Base-by-base conservation (phyloP, 2,797 vertebrate genomes). In the Astyanax mexicanus region DNA sequence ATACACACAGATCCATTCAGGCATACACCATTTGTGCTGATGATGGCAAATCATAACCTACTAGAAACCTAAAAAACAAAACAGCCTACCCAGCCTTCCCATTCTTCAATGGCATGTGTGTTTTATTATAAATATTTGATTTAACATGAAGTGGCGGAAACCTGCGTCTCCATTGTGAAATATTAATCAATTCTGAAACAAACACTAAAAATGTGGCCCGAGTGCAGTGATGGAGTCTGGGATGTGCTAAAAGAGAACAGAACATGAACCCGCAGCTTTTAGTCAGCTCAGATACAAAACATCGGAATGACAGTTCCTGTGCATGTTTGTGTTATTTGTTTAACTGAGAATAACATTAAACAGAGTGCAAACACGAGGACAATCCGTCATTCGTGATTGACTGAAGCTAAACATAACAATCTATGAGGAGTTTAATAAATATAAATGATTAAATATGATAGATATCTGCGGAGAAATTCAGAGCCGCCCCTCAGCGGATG, bases 61-160 rank as follows among this genome's bases (percentile, higher is more conserved):
- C 21, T 29, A 11, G 19, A 2, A 52, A 25, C 8, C 23, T 23
- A 21, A 1, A 10, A 52, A 52, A 6, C 2, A 7, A 44, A 29
- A 4, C 13, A 55, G 17, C 45, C 25, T 27, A 69, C 57, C 25
- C 8, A 42, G n/a, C n/a, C n/a, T n/a, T 37, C 70, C 79, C n/a
- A 78, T 85, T 87, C 81, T 86, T 72, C 82, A 84, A 69, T 55
- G 27, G 49, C 21, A 52, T 49, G 45, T 3, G 9, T 12, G 6
- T 17, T 29, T 5, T 55, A 21, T 23, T 52, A 84, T 89, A 85
- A 90, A 91, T 90, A 88, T 89, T 92, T 88, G 45, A 91, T 88
- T 73, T 79, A 67, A 86, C 82, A 81, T 89, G 88, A 89, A 81
- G 52, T 40, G 64, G 74, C 54, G 79, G 83, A 88, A 88, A 83